Evolutionary conservation across 1,140 invertebrate genomes (phyloP), one percentile per base, ranked within the genome.

Genomic region (Bathynomus jamesi): DNA sequence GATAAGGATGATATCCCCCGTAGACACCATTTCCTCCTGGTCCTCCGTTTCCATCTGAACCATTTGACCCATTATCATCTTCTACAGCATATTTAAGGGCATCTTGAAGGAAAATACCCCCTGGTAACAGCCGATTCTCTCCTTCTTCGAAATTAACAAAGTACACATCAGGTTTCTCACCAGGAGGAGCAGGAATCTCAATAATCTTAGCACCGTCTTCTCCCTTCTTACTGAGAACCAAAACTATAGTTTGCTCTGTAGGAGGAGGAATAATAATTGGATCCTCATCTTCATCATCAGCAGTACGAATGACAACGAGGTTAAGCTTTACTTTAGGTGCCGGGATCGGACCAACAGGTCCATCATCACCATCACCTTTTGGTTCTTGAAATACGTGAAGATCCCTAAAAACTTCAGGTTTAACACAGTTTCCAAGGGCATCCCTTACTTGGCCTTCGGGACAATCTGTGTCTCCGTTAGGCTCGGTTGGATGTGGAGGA

Each of bases 91-190:
- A 40, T 46, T 69, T 65, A 63, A 77, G 72, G 30, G 72, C 75
- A 28, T 65, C 66, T 29, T 72, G 72, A 24, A 77, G 72, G 67
- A 72, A 65, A 32, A 68, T 70, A 46, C 75, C 75, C 30, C 64
- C 68, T 28, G 75, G 75, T 4, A 77, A 70, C 4, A 53, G 29
- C 17, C 72, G 69, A 69, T 74, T 77, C 27, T 77, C 75, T 3
- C 72, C 72, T 0, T 74, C 72, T 13, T 60, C 73, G 66, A 74
- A 77, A 46, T 77, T 74, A 70, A 77, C 70, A 67, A 77, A 77
- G 75, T 53, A 74, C 32, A 77, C 70, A 64, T 77, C 72, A 28
- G 75, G 75, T 40, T 40, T 40, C 24, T 70, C 53, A 25, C 65
- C 53, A 21, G 65, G 65, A 10, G 61, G 67, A n/a, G 61, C 66